Evolutionary conservation across 2,888 invertebrate species (phyloP).

Genomic region (Odontothrips loti): DNA sequence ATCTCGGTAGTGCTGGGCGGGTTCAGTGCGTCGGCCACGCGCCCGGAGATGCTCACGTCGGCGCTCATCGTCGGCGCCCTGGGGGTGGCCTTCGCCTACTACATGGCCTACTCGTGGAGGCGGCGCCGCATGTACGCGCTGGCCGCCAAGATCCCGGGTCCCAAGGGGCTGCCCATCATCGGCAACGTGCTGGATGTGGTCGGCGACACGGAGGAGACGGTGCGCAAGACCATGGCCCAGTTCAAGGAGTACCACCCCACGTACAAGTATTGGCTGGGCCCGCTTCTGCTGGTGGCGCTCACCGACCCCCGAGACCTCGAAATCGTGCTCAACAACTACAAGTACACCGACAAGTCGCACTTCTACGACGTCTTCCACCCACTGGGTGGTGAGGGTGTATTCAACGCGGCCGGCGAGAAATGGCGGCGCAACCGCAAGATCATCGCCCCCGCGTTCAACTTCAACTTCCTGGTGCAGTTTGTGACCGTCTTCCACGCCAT

Average conservation of each 20-base stretch:
- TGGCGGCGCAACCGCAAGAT: slow-evolving; percentile 38
- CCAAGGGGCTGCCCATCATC: slow-evolving; percentile 4
- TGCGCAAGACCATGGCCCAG: slow-evolving; percentile 15
- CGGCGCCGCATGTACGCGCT: slow-evolving; percentile 20
- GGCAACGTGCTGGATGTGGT: slow-evolving; percentile 12
- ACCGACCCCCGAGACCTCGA: slow-evolving; percentile 7
- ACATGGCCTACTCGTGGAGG: background rate
- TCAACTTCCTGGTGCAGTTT: slow-evolving; percentile 37
- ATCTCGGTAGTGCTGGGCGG: slow-evolving; percentile 7
- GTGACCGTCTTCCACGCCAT: slow-evolving; percentile 36
- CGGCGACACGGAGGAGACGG: slow-evolving; percentile 25
- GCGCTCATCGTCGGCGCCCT: slow-evolving; percentile 18
- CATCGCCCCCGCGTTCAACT: slow-evolving; percentile 37
- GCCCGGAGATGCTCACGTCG: slow-evolving; percentile 19
- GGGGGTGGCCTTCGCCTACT: background rate
- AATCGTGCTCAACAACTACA: slow-evolving; percentile 24
- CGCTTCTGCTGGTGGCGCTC: slow-evolving; percentile 15
- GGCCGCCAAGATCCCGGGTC: slow-evolving; percentile 19
- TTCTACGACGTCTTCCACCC: slow-evolving; percentile 16
- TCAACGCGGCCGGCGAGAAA: slow-evolving; percentile 7
- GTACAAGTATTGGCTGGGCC: slow-evolving; percentile 11
- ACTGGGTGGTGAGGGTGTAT: background rate
- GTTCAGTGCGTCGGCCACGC: slow-evolving; percentile 18
- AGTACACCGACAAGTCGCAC: slow-evolving; percentile 24
- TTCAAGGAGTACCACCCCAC: background rate